A percentile compares a stretch with the other conserved stretches of the same genome.
These are phyloP conservation scores for Caenorhabditis virilis DNA, from an alignment of 2,888 invertebrate genomes.

Conservation along the genomic window DNA sequence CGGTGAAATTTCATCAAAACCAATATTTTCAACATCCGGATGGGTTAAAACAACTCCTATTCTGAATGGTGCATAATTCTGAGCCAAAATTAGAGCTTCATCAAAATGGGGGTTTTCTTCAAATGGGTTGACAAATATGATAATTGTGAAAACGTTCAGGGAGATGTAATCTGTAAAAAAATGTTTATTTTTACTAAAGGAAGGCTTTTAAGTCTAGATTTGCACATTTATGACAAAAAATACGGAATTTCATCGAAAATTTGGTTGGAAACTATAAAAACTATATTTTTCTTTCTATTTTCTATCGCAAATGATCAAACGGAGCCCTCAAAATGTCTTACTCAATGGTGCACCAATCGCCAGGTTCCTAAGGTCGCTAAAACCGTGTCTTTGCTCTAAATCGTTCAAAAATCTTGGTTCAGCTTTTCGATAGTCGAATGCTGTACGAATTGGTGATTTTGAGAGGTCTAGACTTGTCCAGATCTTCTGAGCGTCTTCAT, in stretches of 20 bases:
- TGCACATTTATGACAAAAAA: too few species aligned
- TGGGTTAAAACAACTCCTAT: background rate
- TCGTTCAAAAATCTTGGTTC: constrained; percentile 20
- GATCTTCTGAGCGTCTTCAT: background rate
- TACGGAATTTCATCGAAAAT: too few species aligned
- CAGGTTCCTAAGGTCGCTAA: too few species aligned
- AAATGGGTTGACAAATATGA: constrained; percentile 82
- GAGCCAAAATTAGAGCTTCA: background rate
- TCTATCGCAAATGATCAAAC: too few species aligned
- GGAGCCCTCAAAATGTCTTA: too few species aligned
- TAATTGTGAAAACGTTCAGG: constrained; percentile 75
- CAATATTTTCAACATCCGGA: background rate
- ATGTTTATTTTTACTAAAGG: background rate
- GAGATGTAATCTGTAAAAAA: constrained; percentile 71
- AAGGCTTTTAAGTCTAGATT: constrained; percentile 1
- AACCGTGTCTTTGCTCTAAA: constrained; percentile 1
- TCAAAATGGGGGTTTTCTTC: background rate
- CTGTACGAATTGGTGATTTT: background rate
- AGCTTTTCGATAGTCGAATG: constrained; percentile 20
- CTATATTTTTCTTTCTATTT: too few species aligned
- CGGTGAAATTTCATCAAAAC: too few species aligned
- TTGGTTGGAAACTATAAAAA: too few species aligned
- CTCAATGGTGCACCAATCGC: too few species aligned
- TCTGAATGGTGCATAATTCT: background rate
- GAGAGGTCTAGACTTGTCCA: background rate